These are phyloP conservation scores for Parnassius glacialis DNA, from an alignment of 2,888 invertebrate genomes.

Conservation along the genomic window DNA sequence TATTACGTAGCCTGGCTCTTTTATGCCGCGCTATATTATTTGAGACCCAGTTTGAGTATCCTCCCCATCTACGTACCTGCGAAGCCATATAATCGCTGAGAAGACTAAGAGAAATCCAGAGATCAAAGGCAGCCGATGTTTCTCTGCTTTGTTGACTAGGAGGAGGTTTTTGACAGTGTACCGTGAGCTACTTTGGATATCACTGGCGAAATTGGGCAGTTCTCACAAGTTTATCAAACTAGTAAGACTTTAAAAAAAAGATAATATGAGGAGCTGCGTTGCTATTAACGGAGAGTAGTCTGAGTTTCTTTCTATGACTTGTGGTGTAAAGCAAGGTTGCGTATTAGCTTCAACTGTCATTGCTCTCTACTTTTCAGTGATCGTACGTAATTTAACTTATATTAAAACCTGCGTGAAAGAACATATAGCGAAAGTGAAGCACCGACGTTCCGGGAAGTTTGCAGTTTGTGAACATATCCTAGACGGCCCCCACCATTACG, in stretches of 20 bases:
- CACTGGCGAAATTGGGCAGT: background rate
- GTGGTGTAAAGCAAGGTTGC: too few species aligned
- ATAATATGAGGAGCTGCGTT: background rate
- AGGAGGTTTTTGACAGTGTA: background rate
- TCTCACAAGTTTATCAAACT: background rate
- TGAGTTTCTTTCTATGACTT: too few species aligned
- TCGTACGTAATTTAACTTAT: too few species aligned
- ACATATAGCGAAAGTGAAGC: too few species aligned
- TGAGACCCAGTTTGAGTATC: slow-evolving; percentile 2
- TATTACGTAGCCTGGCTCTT: too few species aligned
- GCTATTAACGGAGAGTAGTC: background rate
- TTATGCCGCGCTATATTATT: background rate
- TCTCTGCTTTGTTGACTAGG: background rate
- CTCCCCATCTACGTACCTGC: background rate
- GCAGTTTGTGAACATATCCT: too few species aligned
- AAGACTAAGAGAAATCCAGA: background rate
- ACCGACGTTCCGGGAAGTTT: too few species aligned
- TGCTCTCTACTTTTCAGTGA: too few species aligned
- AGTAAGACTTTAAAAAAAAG: background rate
- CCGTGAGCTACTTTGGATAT: background rate
- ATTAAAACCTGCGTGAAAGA: too few species aligned
- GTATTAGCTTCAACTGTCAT: too few species aligned
- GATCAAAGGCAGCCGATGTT: background rate
- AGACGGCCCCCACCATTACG: too few species aligned
- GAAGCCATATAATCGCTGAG: background rate